A percentile compares a stretch with the other conserved stretches of the same genome.
phyloP scores from a whole-genome alignment of 2,888 invertebrate genomes.

The Diplazon laetatorius region DNA sequence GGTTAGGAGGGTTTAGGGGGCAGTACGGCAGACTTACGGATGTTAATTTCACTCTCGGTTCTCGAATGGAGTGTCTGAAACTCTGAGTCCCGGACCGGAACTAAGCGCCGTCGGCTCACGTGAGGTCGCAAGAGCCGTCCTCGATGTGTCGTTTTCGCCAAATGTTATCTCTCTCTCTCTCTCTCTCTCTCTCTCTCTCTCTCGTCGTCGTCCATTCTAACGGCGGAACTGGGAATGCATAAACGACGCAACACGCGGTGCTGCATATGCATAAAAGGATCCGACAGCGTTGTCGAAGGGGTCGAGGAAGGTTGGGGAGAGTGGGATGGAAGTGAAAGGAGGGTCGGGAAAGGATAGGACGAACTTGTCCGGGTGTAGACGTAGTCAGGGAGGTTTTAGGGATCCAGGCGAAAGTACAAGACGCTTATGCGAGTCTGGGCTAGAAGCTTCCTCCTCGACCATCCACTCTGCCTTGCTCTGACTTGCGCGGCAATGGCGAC shows the following conservation, averaged over 20 bases:
- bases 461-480: constrained; percentile 7
- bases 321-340: too few relatives aligned
- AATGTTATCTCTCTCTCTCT: too few relatives aligned
- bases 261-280: constrained; percentile 60
- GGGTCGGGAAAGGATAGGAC: too few relatives aligned
- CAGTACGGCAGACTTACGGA: constrained; percentile 18
- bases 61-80: constrained; percentile 22
- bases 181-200: constrained; percentile 1
- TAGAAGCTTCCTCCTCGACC: not conserved
- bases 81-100: constrained; percentile 22
- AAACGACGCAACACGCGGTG: constrained; percentile 56
- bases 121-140: not conserved
- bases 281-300: not conserved
- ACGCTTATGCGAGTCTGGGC: not conserved
- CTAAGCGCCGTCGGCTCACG: not conserved
- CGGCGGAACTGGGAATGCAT: constrained; percentile 42
- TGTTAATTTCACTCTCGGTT: constrained; percentile 46
- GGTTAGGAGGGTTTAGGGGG: too few relatives aligned
- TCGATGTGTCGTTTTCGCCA: not conserved
- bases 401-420: not conserved
- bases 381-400: constrained; percentile 32
- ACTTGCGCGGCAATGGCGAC: not conserved
- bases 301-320: too few relatives aligned
- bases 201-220: not conserved
- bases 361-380: constrained; percentile 10